These are phyloP conservation scores for Silurus glanis DNA, from an alignment of 2,113 vertebrate species.

Conservation along the genomic window DNA sequence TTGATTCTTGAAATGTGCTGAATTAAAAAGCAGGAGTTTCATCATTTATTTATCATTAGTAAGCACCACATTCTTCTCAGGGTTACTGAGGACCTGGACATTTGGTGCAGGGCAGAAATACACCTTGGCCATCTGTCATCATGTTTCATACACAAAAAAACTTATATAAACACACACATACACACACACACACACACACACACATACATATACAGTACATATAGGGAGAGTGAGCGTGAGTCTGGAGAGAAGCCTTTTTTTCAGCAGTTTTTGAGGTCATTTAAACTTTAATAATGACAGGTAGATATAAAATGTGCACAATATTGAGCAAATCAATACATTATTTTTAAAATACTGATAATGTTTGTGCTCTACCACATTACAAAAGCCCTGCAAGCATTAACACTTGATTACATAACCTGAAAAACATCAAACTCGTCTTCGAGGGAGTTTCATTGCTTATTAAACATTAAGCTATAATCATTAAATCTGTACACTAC, in stretches of 20 bases:
- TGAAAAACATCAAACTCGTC: neutral
- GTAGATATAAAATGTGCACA: neutral
- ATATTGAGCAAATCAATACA: neutral
- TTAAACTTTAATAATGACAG: neutral
- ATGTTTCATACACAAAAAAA: neutral
- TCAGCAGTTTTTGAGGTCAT: neutral
- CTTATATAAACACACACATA: neutral
- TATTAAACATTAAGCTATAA: neutral
- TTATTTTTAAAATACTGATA: neutral
- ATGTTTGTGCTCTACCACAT: neutral
- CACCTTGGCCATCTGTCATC: neutral
- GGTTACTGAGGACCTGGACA: neutral
- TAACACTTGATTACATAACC: neutral
- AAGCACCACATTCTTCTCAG: neutral
- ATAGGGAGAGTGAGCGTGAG: neutral
- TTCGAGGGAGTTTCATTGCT: neutral
- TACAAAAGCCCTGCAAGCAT: neutral
- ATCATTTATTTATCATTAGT: neutral
- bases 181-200: no score
- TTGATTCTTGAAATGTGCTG: neutral
- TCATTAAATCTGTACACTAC: neutral
- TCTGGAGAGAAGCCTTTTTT: neutral
- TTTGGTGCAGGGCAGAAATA: neutral
- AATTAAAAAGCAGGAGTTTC: neutral
- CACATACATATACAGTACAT: no score